Evolutionary conservation across 2,888 invertebrate genomes (phyloP), one percentile per base, ranked within the genome.

Genomic region (Pristionchus fissidentatus): DNA sequence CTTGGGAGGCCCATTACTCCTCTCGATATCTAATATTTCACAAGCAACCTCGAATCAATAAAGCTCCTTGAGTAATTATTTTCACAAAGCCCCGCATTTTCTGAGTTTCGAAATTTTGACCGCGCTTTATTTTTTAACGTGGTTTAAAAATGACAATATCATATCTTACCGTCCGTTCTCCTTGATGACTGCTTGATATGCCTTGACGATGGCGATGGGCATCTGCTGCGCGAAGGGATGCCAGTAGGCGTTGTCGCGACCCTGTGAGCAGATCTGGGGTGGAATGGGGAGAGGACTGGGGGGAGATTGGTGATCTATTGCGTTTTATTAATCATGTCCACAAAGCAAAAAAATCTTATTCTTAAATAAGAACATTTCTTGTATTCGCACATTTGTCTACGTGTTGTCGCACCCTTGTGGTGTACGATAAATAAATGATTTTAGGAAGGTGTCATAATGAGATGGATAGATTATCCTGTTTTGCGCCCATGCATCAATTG

Each of bases 171-270:
- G 49, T 55, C 83, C 73, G 55, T 83, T 73, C 41, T 83, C 70
- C 70, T 84, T 87, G 26, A 87, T 87, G 8, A 89, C 86, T 38
- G 86, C 66, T 82, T 87, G 83, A 70, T 89, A 89, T 70, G 87
- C 85, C 80, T 86, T 86, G 41, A 86, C 88, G 84, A 89, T 87
- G 49, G 86, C 81, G n/a, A 87, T 84, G 29, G 89, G 87, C 66
- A 89, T 86, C 84, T 89, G 89, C 84, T 89, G 89, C 15, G 87
- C 88, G 83, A 89, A 89, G 43, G 89, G 89, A 38, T 88, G 87
- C 89, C 89, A 89, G 83, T 88, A 89, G 79, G 88, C 86, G 84
- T 88, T 88, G 86, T 89, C 89, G 46, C 88, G 86, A 46, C 88
- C 88, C 62, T 88, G 87, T 43, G 85, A 75, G n/a, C n/a, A n/a